Base-by-base conservation (phyloP, 2,797 vertebrate genomes). In the Trematomus bernacchii region DNA sequence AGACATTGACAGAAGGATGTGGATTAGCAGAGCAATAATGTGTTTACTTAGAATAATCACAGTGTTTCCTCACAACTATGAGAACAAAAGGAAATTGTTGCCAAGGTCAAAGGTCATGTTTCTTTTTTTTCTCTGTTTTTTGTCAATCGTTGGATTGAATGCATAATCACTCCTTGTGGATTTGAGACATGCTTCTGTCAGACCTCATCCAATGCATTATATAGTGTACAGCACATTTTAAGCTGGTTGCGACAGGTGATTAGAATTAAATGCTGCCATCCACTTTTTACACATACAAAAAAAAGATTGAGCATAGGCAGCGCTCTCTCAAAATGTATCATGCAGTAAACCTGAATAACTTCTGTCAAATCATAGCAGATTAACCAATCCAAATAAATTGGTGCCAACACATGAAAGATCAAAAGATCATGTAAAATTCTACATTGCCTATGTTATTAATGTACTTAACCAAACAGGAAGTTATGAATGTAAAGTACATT, bases 21-120 rank as follows among this genome's bases (percentile, higher is more conserved):
- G 96, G 96, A 97, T 97, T 97, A 96, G 92, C 85, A 86, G 93
- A 76, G 91, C 95, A 97, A 96, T 96, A 95, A 97, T 95, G 96
- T 94, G 94, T 97, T 97, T 96, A 96, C 95, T 95, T 94, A 93
- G 95, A 97, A 96, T 96, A 97, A 97, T 96, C 94, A 84, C 93
- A 93, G 94, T 92, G 92, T 96, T 95, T 93, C 96, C 93, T 95
- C 93, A 91, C 91, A 93, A 92, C 95, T 94, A 91, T 90, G 92
- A 93, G 93, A 96, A 97, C 95, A 97, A 97, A 97, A 95, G 94
- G 84, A 96, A 95, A 96, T 94, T 95, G 93, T 94, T 95, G 92
- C 91, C 90, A 92, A 93, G 93, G 92, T 95, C 94, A 95, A 95
- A 95, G 95, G 95, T 96, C 95, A 91, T 82, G 87, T 75, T 80